Evolutionary conservation across 2,797 vertebrate genomes (phyloP).

Genomic region (Ispidina lecontei): DNA sequence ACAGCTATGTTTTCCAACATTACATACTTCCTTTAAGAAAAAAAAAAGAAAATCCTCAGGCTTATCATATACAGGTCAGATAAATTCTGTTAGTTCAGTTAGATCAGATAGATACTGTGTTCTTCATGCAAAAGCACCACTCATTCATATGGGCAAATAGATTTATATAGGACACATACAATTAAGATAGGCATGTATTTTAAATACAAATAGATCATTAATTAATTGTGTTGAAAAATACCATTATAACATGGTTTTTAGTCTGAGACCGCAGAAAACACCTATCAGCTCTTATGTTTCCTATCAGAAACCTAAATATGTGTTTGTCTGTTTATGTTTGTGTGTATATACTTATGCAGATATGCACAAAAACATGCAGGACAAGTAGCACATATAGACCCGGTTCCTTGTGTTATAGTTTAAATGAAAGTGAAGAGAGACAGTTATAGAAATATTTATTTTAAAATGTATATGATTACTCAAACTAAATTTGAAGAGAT

Average conservation of each 20-base stretch:
- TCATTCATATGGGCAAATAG: background rate
- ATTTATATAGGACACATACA: background rate
- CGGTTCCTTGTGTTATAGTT: too few relatives aligned
- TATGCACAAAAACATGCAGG: background rate
- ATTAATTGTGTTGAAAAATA: background rate
- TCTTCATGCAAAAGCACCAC: background rate
- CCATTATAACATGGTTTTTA: background rate
- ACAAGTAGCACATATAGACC: background rate
- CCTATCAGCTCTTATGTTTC: background rate
- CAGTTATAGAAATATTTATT: background rate
- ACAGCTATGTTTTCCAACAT: background rate
- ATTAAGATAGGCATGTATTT: background rate
- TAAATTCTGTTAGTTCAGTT: background rate
- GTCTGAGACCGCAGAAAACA: background rate
- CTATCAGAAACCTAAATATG: background rate
- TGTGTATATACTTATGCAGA: too few relatives aligned
- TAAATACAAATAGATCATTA: background rate
- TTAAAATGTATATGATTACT: background rate
- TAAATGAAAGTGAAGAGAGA: background rate
- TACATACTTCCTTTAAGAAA: background rate
- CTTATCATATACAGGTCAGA: background rate
- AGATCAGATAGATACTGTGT: background rate
- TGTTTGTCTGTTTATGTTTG: background rate
- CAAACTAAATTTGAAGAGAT: background rate
- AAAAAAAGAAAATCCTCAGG: background rate